These are phyloP conservation scores for Labeo calbasu DNA, from an alignment of 2,797 vertebrate genomes.

Conservation along the genomic window DNA sequence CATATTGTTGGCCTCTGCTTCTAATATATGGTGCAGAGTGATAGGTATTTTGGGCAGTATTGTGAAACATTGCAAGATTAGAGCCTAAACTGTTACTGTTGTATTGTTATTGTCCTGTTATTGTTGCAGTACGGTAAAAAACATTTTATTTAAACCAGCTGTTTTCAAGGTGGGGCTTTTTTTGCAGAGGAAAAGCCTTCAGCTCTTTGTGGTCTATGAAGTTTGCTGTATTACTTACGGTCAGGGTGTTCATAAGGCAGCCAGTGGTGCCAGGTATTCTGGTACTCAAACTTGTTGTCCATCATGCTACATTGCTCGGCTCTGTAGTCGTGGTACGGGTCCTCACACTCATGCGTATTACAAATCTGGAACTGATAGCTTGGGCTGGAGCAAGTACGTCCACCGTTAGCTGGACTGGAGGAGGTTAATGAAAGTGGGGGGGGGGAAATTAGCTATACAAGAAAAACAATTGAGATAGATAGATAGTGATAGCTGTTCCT, in stretches of 20 bases:
- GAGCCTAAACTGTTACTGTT: too few relatives aligned
- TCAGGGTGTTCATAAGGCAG: constrained; percentile 93
- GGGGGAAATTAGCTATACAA: not conserved
- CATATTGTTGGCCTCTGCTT: too few relatives aligned
- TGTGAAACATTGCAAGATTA: too few relatives aligned
- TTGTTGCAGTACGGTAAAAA: not conserved
- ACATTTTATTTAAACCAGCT: not conserved
- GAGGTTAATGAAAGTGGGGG: not conserved
- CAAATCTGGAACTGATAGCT: constrained; percentile 93
- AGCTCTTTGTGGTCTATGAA: not conserved
- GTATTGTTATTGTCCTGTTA: too few relatives aligned
- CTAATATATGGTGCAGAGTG: too few relatives aligned
- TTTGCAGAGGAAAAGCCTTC: not conserved
- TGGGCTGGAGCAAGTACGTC: constrained; percentile 86
- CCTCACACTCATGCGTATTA: constrained; percentile 87
- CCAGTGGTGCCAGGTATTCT: constrained; percentile 90
- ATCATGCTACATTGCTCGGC: constrained; percentile 90
- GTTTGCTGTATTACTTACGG: constrained; percentile 75
- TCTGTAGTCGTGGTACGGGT: constrained; percentile 85
- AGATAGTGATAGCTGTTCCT: not conserved
- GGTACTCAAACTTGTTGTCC: constrained; percentile 87
- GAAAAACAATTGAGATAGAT: not conserved
- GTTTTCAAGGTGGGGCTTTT: not conserved
- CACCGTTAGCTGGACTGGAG: constrained; percentile 90
- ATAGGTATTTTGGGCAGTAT: too few relatives aligned